Evolutionary conservation across 1,140 invertebrate genomes (phyloP).

Genomic region (Sinella curviseta): DNA sequence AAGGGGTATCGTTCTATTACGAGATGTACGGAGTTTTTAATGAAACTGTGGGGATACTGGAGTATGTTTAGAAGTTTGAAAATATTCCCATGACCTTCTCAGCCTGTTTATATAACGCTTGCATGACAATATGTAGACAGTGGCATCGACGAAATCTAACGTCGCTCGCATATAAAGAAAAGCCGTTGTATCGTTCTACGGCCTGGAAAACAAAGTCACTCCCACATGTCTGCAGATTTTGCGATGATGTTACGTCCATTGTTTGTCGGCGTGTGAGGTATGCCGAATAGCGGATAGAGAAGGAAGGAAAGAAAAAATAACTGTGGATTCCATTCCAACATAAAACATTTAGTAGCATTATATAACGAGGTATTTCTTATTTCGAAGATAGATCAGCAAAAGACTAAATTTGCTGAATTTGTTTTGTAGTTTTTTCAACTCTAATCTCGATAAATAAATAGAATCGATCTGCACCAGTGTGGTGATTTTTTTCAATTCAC

Average conservation of each 20-base stretch:
- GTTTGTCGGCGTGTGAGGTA: slow-evolving; percentile 29
- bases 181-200: background rate
- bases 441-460: no score
- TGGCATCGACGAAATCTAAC: background rate
- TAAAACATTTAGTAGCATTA: no score
- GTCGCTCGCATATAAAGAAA: background rate
- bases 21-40: slow-evolving; percentile 8
- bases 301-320: no score
- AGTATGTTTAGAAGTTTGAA: background rate
- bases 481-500: no score
- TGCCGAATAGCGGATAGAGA: slow-evolving; percentile 10
- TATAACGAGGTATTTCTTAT: no score
- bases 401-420: no score
- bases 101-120: background rate
- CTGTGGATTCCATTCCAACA: no score
- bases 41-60: slow-evolving; percentile 30
- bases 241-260: slow-evolving; percentile 12
- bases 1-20: slow-evolving; percentile 9
- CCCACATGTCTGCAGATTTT: slow-evolving; percentile 31
- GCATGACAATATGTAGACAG: background rate
- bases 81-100: background rate
- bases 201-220: slow-evolving; percentile 22
- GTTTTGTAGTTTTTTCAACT: no score
- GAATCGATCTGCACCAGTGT: no score
- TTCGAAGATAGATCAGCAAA: no score